Conservation (phyloP, 2,113 vertebrate genomes). For the Neolamprologus modestus region DNA sequence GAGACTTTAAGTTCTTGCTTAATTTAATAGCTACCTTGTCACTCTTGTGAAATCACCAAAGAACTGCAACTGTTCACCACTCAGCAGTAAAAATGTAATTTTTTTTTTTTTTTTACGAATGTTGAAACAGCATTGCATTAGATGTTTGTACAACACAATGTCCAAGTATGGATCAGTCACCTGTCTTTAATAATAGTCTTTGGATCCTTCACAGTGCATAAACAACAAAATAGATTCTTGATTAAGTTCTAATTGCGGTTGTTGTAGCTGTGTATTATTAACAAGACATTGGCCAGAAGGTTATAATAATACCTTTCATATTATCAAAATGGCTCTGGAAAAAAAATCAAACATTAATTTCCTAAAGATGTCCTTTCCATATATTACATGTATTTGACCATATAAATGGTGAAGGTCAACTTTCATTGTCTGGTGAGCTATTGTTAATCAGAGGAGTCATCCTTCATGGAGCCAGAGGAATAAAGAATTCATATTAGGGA, state of each 20-base stretch:
- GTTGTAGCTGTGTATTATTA: neutral
- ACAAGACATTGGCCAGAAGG: neutral
- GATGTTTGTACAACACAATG: neutral
- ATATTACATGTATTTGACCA: neutral
- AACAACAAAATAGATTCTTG: neutral
- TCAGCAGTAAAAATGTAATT: neutral
- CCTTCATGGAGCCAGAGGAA: neutral
- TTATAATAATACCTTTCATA: neutral
- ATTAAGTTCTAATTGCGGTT: rapidly evolving
- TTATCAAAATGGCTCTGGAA: neutral
- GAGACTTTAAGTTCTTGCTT: neutral
- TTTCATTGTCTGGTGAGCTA: neutral
- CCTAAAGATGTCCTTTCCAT: neutral
- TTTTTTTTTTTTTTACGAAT: neutral
- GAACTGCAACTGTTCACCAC: neutral
- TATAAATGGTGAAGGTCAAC: neutral
- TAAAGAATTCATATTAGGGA: neutral
- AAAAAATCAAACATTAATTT: neutral
- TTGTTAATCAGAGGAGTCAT: neutral
- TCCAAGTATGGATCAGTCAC: neutral
- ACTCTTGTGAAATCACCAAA: neutral
- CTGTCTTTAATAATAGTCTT: neutral
- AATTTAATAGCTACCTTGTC: neutral
- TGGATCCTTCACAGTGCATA: rapidly evolving
- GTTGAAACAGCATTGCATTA: neutral